phyloP scores from a whole-genome alignment of 2,797 vertebrate genomes.

The Coccyzus lansbergi region DNA sequence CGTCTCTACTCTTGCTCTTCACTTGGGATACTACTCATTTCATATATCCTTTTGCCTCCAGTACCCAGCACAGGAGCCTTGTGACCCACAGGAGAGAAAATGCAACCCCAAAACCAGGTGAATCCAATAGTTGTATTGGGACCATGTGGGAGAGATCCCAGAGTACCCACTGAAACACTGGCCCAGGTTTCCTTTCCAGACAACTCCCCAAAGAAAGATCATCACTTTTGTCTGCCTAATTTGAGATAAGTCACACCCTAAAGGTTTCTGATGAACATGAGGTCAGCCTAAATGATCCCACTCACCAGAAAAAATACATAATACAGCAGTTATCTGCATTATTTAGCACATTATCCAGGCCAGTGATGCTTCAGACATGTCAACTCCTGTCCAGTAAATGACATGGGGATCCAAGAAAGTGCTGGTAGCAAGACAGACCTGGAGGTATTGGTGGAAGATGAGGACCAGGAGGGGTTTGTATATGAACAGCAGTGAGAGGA shows the following conservation, averaged over 20 bases:
- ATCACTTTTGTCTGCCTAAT: not conserved
- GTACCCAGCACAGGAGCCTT: not conserved
- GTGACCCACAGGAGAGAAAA: not conserved
- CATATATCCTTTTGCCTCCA: not conserved
- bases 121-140: not conserved
- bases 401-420: not conserved
- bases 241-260: not conserved
- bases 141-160: not conserved
- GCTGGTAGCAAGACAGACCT: not conserved
- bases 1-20: not conserved
- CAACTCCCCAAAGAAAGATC: not conserved
- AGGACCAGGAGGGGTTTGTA: not conserved
- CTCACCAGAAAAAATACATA: not conserved
- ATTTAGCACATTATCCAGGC: not conserved
- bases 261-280: not conserved
- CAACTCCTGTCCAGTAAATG: not conserved
- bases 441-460: not conserved
- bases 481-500: not conserved
- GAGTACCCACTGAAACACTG: not conserved
- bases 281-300: not conserved
- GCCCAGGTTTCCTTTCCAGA: not conserved
- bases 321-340: not conserved
- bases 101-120: not conserved
- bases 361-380: not conserved
- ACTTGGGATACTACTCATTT: accelerated